Evolutionary conservation across 2,888 invertebrate species (phyloP), one percentile per base, ranked within the genome.

Genomic region (Leptopilina syphax): DNA sequence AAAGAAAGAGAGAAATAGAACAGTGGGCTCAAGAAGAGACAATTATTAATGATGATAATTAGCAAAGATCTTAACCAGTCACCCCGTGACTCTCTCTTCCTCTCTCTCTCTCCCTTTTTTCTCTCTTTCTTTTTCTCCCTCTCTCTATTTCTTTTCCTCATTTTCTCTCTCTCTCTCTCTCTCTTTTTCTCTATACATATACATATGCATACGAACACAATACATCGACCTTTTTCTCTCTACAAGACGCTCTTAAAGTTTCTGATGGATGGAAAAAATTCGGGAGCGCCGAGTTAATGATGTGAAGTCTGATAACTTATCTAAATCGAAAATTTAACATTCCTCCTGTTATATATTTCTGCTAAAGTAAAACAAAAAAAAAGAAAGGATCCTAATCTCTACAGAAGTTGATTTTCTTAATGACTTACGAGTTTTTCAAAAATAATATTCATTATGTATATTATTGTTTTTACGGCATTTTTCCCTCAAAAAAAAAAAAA

Each of bases 11-110:
- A 84, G 80, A 79, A 79, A 83, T 79, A 85, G 73, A 54, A 82
- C 80, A 83, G 80, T 41, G 81, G 24, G 65, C 81, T 76, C 82
- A 81, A 80, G 82, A 85, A 84, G 82, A 85, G 88, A 89, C 89
- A 89, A 90, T 90, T 89, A 90, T 90, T 88, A 89, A 90, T 90
- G 90, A 90, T 78, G 89, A 87, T 90, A 90, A 90, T 90, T 90
- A 90, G 88, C 89, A 82, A 85, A 88, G 88, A 89, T 88, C 87
- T 89, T 87, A 89, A 90, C 66, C 77, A 54, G 57, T 73, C 73
- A 73, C 34, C 57, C 73, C 73, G 54, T 73, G 73, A 73, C 73
- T 73, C 34, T 73, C 9, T 57, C 44, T 44, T 8, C 5, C 44
- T 44, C 34, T 0, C 27, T 27, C 27, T 27, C 27, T 27, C 3